phyloP scores from a whole-genome alignment of 2,888 invertebrate species.

The Phalera bucephala region DNA sequence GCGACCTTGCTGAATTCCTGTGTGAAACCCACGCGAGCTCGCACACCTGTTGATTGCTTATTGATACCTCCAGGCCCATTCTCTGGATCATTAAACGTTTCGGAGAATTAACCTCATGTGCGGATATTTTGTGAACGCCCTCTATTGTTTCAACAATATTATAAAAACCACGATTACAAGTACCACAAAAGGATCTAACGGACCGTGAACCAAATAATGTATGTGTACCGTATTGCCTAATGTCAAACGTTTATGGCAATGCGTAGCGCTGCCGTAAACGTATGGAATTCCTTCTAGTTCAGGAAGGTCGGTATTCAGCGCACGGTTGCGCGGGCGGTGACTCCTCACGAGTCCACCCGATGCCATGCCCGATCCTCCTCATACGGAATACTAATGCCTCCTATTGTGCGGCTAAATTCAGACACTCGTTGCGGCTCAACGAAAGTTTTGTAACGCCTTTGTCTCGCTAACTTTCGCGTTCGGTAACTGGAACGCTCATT shows the following conservation, averaged over 20 bases:
- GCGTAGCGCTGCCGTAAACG: constrained; percentile 55
- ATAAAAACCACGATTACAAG: constrained; percentile 36
- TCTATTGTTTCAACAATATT: constrained; percentile 15
- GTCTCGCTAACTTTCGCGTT: constrained; percentile 71
- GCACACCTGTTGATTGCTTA: constrained; percentile 48
- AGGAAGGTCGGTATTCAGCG: constrained; percentile 62
- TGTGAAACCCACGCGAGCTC: constrained; percentile 41
- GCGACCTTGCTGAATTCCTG: constrained; percentile 28
- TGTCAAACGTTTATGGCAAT: constrained; percentile 59
- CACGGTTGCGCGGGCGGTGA: constrained; percentile 74
- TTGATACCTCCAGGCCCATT: background rate
- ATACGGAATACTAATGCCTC: constrained; percentile 71
- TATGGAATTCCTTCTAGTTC: constrained; percentile 58
- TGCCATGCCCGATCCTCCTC: constrained; percentile 56
- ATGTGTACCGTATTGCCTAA: constrained; percentile 68
- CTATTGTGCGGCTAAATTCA: constrained; percentile 59
- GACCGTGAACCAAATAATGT: constrained; percentile 61
- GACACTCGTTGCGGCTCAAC: constrained; percentile 55
- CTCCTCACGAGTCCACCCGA: constrained; percentile 70
- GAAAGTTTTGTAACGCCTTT: constrained; percentile 75
- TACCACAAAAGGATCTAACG: constrained; percentile 61
- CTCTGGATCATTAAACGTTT: background rate
- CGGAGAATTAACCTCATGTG: background rate
- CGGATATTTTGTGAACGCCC: background rate
- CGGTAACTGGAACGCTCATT: constrained; percentile 62